phyloP scores from a whole-genome alignment of 2,797 vertebrate genomes.

The Hippoglossus hippoglossus region DNA sequence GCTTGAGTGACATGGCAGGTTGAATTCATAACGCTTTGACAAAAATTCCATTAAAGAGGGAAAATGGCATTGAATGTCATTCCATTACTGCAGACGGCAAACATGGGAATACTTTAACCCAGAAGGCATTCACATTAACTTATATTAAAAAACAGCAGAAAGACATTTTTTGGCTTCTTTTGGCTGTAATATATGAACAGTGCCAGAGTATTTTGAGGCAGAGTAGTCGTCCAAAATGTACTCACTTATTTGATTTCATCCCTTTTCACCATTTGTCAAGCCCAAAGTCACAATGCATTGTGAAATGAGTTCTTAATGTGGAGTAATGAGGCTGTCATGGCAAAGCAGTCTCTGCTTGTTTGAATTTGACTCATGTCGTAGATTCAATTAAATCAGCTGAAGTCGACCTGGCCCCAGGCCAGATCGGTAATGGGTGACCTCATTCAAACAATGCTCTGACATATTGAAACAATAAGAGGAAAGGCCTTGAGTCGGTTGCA shows the following conservation, averaged over 20 bases:
- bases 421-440: conserved; percentile 85
- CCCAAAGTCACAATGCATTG: conserved; percentile 82
- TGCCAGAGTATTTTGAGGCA: conserved; percentile 38
- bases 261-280: conserved; percentile 79
- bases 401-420: conserved; percentile 82
- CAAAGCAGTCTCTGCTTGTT: conserved; percentile 83
- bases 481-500: conserved; percentile 80
- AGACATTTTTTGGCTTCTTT: conserved; percentile 29
- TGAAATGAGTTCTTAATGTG: conserved; percentile 85
- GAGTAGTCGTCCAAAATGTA: conserved; percentile 67
- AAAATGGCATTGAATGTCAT: conserved; percentile 81
- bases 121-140: conserved; percentile 77
- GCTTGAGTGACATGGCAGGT: conserved; percentile 79
- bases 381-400: conserved; percentile 86
- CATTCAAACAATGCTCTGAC: conserved; percentile 86
- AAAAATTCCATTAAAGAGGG: conserved; percentile 79
- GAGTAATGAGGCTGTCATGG: conserved; percentile 85
- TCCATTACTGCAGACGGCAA: conserved; percentile 76
- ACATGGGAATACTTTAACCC: conserved; percentile 76
- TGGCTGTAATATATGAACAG: conserved; percentile 46
- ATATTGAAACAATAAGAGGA: conserved; percentile 87
- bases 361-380: conserved; percentile 85
- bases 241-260: conserved; percentile 80
- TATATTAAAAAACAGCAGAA: conserved; percentile 60
- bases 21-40: conserved; percentile 77